These are phyloP conservation scores for Ameiurus melas DNA, from an alignment of 2,113 vertebrate genomes.

Conservation along the genomic window DNA sequence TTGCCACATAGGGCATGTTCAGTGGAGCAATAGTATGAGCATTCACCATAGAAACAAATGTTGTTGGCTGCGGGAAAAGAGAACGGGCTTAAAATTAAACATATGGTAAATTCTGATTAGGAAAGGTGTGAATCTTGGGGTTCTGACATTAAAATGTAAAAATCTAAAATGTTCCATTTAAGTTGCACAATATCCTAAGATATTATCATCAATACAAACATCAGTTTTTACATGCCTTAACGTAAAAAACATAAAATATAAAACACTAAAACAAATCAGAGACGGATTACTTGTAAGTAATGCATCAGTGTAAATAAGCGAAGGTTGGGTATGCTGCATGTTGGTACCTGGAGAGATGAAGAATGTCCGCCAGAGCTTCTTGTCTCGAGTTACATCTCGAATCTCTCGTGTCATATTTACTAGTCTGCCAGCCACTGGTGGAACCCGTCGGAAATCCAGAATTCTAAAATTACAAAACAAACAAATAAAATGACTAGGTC, in stretches of 20 bases:
- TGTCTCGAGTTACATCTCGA: slow-evolving; percentile 89
- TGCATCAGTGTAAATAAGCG: neutral
- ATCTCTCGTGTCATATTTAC: slow-evolving; percentile 98
- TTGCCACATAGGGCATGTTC: slow-evolving; percentile 94
- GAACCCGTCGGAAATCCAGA: slow-evolving; percentile 93
- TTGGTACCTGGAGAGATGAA: slow-evolving; percentile 85
- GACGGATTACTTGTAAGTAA: neutral
- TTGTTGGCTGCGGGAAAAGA: slow-evolving; percentile 83
- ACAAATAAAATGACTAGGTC: neutral
- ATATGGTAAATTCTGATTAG: neutral
- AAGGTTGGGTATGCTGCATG: neutral
- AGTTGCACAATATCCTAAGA: slow-evolving; percentile 27
- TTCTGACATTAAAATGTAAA: neutral
- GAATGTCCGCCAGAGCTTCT: slow-evolving; percentile 95
- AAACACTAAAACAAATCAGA: slow-evolving; percentile 1
- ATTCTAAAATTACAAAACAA: slow-evolving; percentile 60
- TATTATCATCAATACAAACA: slow-evolving; percentile 27
- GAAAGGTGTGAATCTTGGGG: neutral
- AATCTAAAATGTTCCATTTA: slow-evolving; percentile 27
- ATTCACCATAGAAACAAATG: slow-evolving; percentile 96
- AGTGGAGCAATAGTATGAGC: slow-evolving; percentile 97
- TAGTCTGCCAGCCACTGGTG: slow-evolving; percentile 89
- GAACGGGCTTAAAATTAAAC: neutral
- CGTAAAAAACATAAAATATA: neutral
- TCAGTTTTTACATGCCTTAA: slow-evolving; percentile 26